A percentile compares a stretch with the other conserved stretches of the same genome.
phyloP scores from a whole-genome alignment of 2,888 invertebrate genomes.

The Argyresthia albistria region DNA sequence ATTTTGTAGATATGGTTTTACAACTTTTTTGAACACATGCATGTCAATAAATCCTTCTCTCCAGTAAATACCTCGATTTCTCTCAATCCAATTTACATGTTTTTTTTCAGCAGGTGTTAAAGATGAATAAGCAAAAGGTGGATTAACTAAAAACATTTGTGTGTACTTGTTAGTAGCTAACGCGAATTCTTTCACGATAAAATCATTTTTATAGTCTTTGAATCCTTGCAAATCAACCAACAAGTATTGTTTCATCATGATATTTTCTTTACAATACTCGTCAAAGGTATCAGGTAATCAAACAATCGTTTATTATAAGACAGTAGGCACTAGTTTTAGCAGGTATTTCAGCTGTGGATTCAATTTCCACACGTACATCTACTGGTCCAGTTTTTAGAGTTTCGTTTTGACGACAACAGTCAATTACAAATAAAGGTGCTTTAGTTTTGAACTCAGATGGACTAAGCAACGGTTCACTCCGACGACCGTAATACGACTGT shows the following conservation, averaged over 20 bases:
- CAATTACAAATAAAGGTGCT: conserved; percentile 19
- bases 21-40: conserved; percentile 1
- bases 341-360: conserved; percentile 15
- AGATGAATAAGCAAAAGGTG: conserved; percentile 3
- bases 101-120: no score
- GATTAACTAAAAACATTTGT: conserved; percentile 5
- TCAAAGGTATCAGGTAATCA: conserved; percentile 17
- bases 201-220: conserved; percentile 5
- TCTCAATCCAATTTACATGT: conserved; percentile 5
- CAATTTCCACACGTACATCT: conserved; percentile 21
- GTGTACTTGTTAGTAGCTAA: not conserved
- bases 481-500: conserved; percentile 9
- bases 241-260: conserved; percentile 5
- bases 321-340: conserved; percentile 19
- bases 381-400: conserved; percentile 16
- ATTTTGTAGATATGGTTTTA: not conserved
- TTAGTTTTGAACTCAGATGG: conserved; percentile 13
- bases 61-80: conserved; percentile 1
- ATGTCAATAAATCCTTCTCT: conserved; percentile 4
- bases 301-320: conserved; percentile 16
- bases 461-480: conserved; percentile 8
- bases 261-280: conserved; percentile 15
- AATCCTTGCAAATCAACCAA: conserved; percentile 9
- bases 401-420: conserved; percentile 21
- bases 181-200: conserved; percentile 9